These are phyloP conservation scores for Macrocentrus cingulum DNA, from an alignment of 1,140 invertebrate species.

Conservation along the genomic window DNA sequence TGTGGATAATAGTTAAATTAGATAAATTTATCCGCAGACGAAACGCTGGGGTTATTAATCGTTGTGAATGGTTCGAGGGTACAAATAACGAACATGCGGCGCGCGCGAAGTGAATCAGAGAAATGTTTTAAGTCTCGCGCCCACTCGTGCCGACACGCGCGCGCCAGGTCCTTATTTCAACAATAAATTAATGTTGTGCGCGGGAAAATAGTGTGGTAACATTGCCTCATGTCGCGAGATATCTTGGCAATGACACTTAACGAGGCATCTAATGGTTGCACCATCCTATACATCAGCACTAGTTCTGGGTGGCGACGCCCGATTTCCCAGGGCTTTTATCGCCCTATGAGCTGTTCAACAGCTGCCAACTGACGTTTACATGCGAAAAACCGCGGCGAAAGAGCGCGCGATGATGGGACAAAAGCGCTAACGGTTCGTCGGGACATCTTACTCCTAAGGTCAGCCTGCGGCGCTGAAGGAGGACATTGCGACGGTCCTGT, in stretches of 20 bases:
- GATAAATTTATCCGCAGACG: constrained; percentile 59
- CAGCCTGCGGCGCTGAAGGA: constrained; percentile 12
- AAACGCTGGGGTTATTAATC: constrained; percentile 57
- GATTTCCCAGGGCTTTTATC: too few species aligned
- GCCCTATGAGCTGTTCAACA: too few species aligned
- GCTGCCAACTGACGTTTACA: too few species aligned
- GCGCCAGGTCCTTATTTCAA: constrained; percentile 54
- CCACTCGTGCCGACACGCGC: constrained; percentile 56
- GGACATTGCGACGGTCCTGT: constrained; percentile 10
- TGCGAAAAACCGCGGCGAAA: too few species aligned
- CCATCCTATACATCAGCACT: too few species aligned
- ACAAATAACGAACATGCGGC: constrained; percentile 57
- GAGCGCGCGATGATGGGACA: too few species aligned
- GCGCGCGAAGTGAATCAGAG: constrained; percentile 49
- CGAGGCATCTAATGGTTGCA: constrained; percentile 47
- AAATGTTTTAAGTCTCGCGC: constrained; percentile 54
- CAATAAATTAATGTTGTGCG: constrained; percentile 57
- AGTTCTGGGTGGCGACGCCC: too few species aligned
- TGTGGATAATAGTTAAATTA: too few species aligned
- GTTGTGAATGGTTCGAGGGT: constrained; percentile 52
- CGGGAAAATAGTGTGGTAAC: constrained; percentile 57
- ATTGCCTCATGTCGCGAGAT: too few species aligned
- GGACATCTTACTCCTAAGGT: too few species aligned
- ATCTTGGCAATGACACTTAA: constrained; percentile 45
- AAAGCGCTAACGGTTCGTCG: too few species aligned